Percentiles rank a stretch among this genome's conserved stretches.
These are phyloP conservation scores for Geodia barretti DNA, from an alignment of 37 sponge, comb jelly and placozoan species.

Conservation along the genomic window DNA sequence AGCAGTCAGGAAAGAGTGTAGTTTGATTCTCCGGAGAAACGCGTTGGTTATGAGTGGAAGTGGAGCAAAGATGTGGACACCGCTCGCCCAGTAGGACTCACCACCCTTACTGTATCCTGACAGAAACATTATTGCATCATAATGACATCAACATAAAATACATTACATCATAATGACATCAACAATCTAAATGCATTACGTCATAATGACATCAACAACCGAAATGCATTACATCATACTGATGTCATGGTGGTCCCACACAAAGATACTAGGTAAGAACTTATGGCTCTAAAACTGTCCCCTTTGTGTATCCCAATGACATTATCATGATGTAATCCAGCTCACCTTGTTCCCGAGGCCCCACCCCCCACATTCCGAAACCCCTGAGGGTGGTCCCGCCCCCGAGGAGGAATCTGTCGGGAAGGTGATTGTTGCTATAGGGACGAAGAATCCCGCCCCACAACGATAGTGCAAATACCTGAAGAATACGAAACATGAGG, in stretches of 20 bases:
- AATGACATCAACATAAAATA: not conserved
- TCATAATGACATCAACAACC: no score
- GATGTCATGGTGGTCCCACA: no score
- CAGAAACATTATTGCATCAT: not conserved
- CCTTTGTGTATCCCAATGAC: not conserved
- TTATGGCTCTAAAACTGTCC: not conserved
- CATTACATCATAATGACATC: no score
- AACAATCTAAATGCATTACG: no score
- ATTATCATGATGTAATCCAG: not conserved
- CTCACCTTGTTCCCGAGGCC: slow-evolving; percentile 64
- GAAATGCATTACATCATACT: no score
- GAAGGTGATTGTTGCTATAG: slow-evolving; percentile 33
- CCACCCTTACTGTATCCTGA: slow-evolving; percentile 75
- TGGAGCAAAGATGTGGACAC: slow-evolving; percentile 77
- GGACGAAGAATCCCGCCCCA: slow-evolving; percentile 70
- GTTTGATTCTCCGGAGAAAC: slow-evolving; percentile 39
- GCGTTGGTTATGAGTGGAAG: slow-evolving; percentile 59
- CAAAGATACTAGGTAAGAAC: not conserved
- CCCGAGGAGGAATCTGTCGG: slow-evolving; percentile 80
- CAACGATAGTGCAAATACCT: slow-evolving; percentile 48
- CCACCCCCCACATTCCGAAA: slow-evolving; percentile 88
- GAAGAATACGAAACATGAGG: not conserved
- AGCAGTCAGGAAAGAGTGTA: slow-evolving; percentile 71
- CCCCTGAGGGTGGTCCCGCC: slow-evolving; percentile 84
- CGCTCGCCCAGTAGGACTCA: slow-evolving; percentile 78